These are phyloP conservation scores for Pelobates fuscus DNA, from an alignment of 2,113 vertebrate genomes.

Conservation along the genomic window DNA sequence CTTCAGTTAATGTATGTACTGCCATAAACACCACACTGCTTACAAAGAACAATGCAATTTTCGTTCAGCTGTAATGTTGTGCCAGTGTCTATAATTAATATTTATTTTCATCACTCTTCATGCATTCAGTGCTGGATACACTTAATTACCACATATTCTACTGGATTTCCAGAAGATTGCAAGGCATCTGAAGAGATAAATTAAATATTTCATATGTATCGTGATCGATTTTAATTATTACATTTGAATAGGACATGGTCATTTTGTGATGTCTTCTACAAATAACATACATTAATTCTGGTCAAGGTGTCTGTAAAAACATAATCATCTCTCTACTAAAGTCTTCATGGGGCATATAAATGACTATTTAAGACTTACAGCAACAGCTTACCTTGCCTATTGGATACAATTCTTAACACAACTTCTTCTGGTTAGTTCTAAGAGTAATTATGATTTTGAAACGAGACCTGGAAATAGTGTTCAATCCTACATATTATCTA, in stretches of 20 bases:
- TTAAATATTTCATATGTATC: background rate
- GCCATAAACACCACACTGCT: background rate
- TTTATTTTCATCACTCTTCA: background rate
- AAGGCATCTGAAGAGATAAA: background rate
- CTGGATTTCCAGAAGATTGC: background rate
- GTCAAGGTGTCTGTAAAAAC: background rate
- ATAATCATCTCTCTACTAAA: background rate
- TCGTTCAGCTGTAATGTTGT: background rate
- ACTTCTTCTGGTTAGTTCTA: too few relatives aligned
- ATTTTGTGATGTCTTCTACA: background rate
- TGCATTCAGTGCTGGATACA: background rate
- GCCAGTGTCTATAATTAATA: background rate
- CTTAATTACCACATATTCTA: background rate
- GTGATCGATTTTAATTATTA: background rate
- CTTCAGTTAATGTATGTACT: background rate
- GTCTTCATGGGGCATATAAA: background rate
- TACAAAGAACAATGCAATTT: background rate
- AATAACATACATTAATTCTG: too few relatives aligned
- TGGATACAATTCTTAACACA: too few relatives aligned
- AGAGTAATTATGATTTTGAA: too few relatives aligned
- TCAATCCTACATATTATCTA: too few relatives aligned
- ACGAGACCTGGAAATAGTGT: too few relatives aligned
- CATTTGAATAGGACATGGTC: background rate
- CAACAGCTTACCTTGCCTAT: background rate
- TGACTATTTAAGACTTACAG: background rate